Conservation (phyloP, 2,113 vertebrate species). For the Salminus brasiliensis region DNA sequence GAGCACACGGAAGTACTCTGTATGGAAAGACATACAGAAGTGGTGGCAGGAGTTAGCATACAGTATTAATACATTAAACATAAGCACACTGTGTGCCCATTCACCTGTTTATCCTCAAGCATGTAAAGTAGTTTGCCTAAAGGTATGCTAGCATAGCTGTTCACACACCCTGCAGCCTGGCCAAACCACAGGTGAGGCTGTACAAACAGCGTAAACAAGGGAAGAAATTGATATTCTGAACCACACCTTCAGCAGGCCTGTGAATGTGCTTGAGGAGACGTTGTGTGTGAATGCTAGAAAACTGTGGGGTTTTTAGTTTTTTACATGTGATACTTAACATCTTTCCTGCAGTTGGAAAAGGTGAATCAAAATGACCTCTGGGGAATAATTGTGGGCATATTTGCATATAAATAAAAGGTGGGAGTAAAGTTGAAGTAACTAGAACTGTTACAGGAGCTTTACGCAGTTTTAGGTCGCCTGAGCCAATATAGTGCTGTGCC, state of each 20-base stretch:
- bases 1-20: neutral
- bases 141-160: constrained; percentile 1
- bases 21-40: too few relatives aligned
- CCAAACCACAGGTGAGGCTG: constrained; percentile 12
- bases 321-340: too few relatives aligned
- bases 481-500: too few relatives aligned
- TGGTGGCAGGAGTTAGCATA: neutral
- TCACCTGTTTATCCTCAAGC: neutral
- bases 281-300: neutral
- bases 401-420: too few relatives aligned
- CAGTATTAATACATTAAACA: neutral
- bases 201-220: neutral
- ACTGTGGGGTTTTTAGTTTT: too few relatives aligned
- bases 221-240: neutral
- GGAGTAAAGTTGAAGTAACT: too few relatives aligned
- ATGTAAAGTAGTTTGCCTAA: constrained; percentile 24
- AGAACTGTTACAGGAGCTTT: too few relatives aligned
- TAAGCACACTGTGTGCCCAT: neutral
- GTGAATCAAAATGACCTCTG: too few relatives aligned
- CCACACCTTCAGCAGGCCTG: neutral
- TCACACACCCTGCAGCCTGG: constrained; percentile 43
- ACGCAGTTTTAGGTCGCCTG: too few relatives aligned
- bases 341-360: too few relatives aligned
- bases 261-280: neutral
- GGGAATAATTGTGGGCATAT: too few relatives aligned